phyloP scores from a whole-genome alignment of 2,113 vertebrate species.

The Ursus arctos region DNA sequence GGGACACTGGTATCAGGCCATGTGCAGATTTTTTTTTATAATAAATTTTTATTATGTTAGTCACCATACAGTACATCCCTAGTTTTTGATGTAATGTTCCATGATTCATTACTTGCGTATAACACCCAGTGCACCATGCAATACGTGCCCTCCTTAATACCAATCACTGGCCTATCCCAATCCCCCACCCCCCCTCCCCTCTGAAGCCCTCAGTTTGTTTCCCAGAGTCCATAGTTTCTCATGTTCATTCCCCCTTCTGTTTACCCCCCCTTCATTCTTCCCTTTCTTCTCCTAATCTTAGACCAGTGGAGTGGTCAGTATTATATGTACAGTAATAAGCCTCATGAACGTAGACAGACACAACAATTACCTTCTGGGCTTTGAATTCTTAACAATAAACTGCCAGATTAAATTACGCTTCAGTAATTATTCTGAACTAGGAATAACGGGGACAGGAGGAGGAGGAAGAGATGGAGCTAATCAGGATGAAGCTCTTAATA shows the following conservation, averaged over 20 bases:
- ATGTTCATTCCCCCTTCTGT: too few species aligned
- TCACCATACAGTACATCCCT: too few species aligned
- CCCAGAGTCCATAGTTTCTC: too few species aligned
- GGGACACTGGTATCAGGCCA: background rate
- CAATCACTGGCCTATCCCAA: too few species aligned
- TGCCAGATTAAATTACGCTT: constrained; percentile 57
- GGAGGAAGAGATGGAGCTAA: background rate
- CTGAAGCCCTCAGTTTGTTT: too few species aligned
- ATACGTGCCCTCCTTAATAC: too few species aligned
- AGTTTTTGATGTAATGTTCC: too few species aligned
- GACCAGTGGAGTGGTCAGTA: background rate
- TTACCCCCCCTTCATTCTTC: too few species aligned
- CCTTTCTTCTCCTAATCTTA: background rate
- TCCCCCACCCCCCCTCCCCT: too few species aligned
- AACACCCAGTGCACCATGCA: too few species aligned
- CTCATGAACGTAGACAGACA: constrained; percentile 51
- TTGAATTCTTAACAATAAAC: constrained; percentile 44
- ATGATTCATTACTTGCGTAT: too few species aligned
- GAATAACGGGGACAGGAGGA: background rate
- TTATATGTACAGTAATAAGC: background rate
- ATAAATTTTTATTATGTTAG: too few species aligned
- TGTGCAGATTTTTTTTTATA: background rate
- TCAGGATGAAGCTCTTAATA: background rate
- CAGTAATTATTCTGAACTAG: constrained; percentile 31
- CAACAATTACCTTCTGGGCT: constrained; percentile 70